These are phyloP conservation scores for Microtus richardsoni DNA, from an alignment of 2,113 vertebrate genomes.

Conservation along the genomic window DNA sequence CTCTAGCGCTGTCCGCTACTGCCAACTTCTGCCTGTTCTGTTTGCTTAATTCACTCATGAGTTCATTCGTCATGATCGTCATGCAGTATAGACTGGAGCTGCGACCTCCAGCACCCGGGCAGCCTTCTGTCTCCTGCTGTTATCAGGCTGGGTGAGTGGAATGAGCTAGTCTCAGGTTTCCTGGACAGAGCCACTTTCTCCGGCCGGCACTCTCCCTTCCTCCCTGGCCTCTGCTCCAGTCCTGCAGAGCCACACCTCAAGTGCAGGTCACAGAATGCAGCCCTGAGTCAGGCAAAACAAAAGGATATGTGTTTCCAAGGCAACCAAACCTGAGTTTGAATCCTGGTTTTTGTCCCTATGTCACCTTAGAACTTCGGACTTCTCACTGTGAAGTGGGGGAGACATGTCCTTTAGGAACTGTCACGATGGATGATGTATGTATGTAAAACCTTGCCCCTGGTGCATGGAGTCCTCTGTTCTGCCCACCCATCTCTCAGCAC, in stretches of 20 bases:
- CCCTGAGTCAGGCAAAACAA: not conserved
- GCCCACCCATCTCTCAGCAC: not conserved
- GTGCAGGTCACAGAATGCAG: not conserved
- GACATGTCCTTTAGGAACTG: not conserved
- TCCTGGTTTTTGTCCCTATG: not conserved
- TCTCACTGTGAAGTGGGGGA: not conserved
- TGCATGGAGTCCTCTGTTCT: not conserved
- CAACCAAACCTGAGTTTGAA: not conserved
- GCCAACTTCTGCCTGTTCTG: not conserved
- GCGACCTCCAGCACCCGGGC: fast-evolving
- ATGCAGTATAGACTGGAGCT: not conserved
- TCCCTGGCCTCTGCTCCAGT: not conserved
- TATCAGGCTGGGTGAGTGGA: not conserved
- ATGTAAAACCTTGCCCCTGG: not conserved
- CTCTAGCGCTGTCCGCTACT: not conserved
- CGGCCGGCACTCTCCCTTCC: not conserved
- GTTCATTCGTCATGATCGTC: fast-evolving
- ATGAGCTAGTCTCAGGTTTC: not conserved
- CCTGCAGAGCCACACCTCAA: conserved; percentile 4
- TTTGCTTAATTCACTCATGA: not conserved
- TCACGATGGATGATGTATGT: fast-evolving
- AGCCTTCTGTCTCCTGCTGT: not conserved
- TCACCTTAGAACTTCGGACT: not conserved
- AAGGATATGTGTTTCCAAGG: not conserved
- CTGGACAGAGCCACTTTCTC: not conserved